phyloP scores from a whole-genome alignment of 2,888 invertebrate genomes.

The Litoditis marina region DNA sequence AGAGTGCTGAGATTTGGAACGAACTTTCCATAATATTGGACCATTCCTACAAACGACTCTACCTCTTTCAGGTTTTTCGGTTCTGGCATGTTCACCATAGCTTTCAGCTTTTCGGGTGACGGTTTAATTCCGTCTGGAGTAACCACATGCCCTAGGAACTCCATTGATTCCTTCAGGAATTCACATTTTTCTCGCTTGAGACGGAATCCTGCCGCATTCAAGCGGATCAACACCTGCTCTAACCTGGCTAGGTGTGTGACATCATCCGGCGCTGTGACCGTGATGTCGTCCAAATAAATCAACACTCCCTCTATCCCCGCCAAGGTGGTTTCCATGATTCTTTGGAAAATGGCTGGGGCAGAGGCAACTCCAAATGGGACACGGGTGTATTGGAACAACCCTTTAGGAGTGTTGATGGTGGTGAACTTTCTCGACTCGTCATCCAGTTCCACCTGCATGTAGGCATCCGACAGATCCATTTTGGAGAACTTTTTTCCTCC shows the following conservation, averaged over 20 bases:
- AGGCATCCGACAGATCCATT: conserved; percentile 21
- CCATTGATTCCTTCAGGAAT: conserved; percentile 32
- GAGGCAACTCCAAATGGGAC: conserved; percentile 20
- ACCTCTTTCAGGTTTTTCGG: conserved; percentile 49
- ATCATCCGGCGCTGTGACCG: conserved; percentile 24
- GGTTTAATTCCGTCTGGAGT: conserved; percentile 37
- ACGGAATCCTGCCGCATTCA: conserved; percentile 29
- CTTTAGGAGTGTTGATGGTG: too few relatives aligned
- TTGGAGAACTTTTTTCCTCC: conserved; percentile 20
- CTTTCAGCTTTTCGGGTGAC: conserved; percentile 38
- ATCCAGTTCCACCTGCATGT: conserved; percentile 23
- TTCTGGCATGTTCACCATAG: conserved; percentile 43
- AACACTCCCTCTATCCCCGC: conserved; percentile 31
- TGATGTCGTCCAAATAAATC: conserved; percentile 39
- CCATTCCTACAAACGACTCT: conserved; percentile 47
- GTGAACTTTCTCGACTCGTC: too few relatives aligned
- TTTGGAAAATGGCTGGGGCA: conserved; percentile 25
- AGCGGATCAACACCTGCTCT: conserved; percentile 21
- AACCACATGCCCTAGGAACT: conserved; percentile 45
- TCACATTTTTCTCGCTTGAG: conserved; percentile 42
- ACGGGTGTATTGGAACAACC: conserved; percentile 10
- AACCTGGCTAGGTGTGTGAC: conserved; percentile 31
- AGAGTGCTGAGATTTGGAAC: conserved; percentile 41
- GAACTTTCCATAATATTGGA: conserved; percentile 54
- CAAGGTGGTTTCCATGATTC: conserved; percentile 43